Conservation (phyloP, 1,140 invertebrate species). For the Hormaphis cornu region DNA sequence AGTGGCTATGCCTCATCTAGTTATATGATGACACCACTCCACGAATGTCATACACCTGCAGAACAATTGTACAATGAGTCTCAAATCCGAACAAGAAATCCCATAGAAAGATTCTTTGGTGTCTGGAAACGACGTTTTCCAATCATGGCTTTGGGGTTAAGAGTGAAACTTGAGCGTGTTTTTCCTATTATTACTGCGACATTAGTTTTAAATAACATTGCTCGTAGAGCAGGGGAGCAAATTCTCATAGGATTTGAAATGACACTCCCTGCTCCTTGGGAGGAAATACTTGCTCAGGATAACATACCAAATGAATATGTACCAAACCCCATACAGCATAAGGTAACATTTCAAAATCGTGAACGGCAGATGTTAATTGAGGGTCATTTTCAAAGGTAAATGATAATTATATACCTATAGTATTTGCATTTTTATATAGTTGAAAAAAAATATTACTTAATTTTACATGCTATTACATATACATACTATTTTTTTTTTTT, state of each 20-base stretch:
- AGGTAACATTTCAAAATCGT: background rate
- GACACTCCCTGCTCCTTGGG: background rate
- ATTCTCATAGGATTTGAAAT: background rate
- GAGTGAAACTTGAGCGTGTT: conserved; percentile 38
- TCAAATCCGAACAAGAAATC: conserved; percentile 41
- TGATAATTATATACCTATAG: too few species aligned
- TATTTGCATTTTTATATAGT: too few species aligned
- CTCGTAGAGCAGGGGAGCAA: conserved; percentile 27
- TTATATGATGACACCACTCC: conserved; percentile 5
- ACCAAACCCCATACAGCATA: background rate
- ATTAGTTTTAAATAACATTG: conserved; percentile 43
- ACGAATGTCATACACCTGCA: background rate
- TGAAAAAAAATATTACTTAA: too few species aligned
- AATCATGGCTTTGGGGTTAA: conserved; percentile 38
- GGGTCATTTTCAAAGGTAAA: background rate
- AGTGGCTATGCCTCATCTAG: conserved; percentile 24
- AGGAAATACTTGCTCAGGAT: background rate
- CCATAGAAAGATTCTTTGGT: conserved; percentile 41
- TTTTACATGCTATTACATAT: too few species aligned
- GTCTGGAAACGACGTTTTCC: conserved; percentile 43
- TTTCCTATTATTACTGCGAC: conserved; percentile 40
- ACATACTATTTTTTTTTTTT: too few species aligned
- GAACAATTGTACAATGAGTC: conserved; percentile 36
- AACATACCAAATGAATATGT: background rate
- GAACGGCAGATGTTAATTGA: background rate